Base-by-base conservation (phyloP, 2,797 vertebrate species). In the Choloepus didactylus region DNA sequence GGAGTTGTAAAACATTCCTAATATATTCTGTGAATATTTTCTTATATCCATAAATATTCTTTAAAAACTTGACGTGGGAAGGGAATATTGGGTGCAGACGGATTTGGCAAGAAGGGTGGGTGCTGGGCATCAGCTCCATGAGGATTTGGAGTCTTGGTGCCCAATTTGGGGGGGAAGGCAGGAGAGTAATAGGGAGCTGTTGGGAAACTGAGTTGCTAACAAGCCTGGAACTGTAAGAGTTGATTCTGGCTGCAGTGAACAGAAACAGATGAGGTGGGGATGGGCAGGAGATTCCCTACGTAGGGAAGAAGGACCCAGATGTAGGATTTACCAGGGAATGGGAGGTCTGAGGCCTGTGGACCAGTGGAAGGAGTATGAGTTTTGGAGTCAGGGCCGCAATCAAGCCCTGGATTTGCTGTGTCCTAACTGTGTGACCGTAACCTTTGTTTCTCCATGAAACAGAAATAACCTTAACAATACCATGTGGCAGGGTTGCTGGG, bases 1-100 rank as follows among this genome's bases (percentile, higher is more conserved):
- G 35, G 31, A 60, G 12, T n/a, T 5, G 19, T 27, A 54, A 90
- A 49, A 60, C 46, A 44, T 8, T 56, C 41, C 25, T 87, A 93
- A 35, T 87, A 27, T 41, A 35, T 31, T 80, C 51, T 69, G 23
- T n/a, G 59, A 87, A 54, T 35, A 60, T 54, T 87, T 91, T 75
- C 38, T 73, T 85, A 2, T 66, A 54, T 64, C 59, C n/a, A 51
- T 60, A 80, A 54, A 44, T 44, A 64, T 23, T 72, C 76, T 49
- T 82, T 35, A 92, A 83, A 72, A 5, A 49, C n/a, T 6, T 92
- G 54, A 21, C 0, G 0, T 3, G 11, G 31, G 44, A 31, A 80
- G 77, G 16, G 4, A 81, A 11, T 31, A 1, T 2, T 29, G 15
- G 54, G 9, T 62, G 3, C n/a, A 38, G 23, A 76, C n/a, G 29